Evolutionary conservation across 2,888 invertebrate species (phyloP).

Genomic region (Trichopoda pennipes): DNA sequence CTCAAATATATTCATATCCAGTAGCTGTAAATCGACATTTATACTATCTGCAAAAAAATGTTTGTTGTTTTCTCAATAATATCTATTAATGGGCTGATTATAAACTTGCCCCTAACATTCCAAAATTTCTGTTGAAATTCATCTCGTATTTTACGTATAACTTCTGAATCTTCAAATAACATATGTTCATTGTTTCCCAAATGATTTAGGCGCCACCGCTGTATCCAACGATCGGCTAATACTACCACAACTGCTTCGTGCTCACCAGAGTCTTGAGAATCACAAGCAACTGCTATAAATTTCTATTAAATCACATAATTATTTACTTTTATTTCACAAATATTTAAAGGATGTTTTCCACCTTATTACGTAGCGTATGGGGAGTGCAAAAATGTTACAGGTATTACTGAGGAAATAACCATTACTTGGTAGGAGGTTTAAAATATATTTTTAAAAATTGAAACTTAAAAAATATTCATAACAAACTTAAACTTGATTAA

Average conservation of each 20-base stretch:
- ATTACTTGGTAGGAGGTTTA: too few relatives aligned
- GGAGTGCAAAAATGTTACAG: too few relatives aligned
- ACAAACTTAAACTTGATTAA: too few relatives aligned
- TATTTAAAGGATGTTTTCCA: too few relatives aligned
- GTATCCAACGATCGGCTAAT: slow-evolving; percentile 89
- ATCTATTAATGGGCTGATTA: not conserved
- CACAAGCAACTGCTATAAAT: slow-evolving; percentile 86
- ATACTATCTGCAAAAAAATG: slow-evolving; percentile 81
- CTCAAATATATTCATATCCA: slow-evolving; percentile 89
- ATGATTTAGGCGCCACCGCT: slow-evolving; percentile 88
- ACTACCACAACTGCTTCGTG: slow-evolving; percentile 85
- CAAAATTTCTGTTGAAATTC: slow-evolving; percentile 86
- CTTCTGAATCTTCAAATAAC: slow-evolving; percentile 86
- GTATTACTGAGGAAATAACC: too few relatives aligned
- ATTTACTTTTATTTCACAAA: not conserved
- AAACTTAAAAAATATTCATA: too few relatives aligned
- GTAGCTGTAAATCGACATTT: slow-evolving; percentile 86
- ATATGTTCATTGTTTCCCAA: slow-evolving; percentile 86
- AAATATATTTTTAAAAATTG: too few relatives aligned
- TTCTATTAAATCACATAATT: slow-evolving; percentile 76
- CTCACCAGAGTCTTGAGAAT: slow-evolving; percentile 75
- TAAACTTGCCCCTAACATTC: slow-evolving; percentile 82
- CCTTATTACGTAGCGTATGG: too few relatives aligned
- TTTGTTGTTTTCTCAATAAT: not conserved
- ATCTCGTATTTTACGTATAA: slow-evolving; percentile 87